Evolutionary conservation across 2,113 vertebrate species (phyloP), one percentile per base, ranked within the genome.

Genomic region (Chitala chitala): DNA sequence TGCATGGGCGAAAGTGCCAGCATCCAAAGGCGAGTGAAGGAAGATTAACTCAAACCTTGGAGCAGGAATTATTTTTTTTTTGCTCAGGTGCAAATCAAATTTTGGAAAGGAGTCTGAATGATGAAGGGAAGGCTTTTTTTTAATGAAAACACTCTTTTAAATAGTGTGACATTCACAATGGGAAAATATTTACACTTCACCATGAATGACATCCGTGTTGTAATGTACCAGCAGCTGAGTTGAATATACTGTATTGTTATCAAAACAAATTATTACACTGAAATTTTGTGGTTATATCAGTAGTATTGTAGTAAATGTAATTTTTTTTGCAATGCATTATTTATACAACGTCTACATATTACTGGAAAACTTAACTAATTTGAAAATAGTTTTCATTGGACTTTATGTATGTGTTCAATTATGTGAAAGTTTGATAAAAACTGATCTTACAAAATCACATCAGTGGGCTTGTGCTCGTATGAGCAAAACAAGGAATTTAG

Each of bases 331-430:
- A 26, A 71, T n/a, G 38, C 40, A 20, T 55, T 33, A 40, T 54
- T 38, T 24, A 73, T 31, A 64, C 50, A 64, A 48, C 26, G 24
- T 17, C 29, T 61, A 40, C 44, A 59, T 59, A 58, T 26, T 56
- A 42, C 53, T 13, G 13, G n/a, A 86, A 81, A 83, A 72, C 70
- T 79, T 81, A 79, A 82, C 79, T 86, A 79, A 80, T 84, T 77
- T 82, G 84, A 69, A 85, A 84, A 79, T 85, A 85, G 86, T 92
- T 86, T 69, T 87, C 56, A 76, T 89, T 89, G 89, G 85, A 85
- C 79, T 50, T 71, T 50, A 63, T 86, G 74, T 69, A 68, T 68
- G 26, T 68, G n/a, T 68, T 77, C 81, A 84, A 86, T 86, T 80
- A 81, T 86, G 84, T 86, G 73, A 78, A 87, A 84, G 84, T 75